Evolutionary conservation across 2,888 invertebrate genomes (phyloP), one percentile per base, ranked within the genome.

Genomic region (Synergus umbraculus): DNA sequence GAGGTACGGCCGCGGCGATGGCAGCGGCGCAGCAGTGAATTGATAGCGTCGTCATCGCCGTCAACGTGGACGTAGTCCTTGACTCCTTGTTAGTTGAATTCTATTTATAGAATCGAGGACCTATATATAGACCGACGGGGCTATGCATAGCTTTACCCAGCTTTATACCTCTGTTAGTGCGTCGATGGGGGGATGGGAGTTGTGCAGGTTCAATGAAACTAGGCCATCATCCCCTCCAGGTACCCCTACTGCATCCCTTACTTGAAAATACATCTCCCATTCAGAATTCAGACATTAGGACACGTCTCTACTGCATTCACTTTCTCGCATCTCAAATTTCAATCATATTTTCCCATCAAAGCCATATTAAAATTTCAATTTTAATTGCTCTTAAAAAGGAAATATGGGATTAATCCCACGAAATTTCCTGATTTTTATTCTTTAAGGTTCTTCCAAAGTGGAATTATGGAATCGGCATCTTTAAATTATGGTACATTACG

Each of bases 101-200:
- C 91, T 91, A 91, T 91, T 91, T 91, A 90, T 91, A 91, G 91
- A 91, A 90, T 86, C 85, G 88, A 87, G 89, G 88, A 89, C 85
- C 91, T 91, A 91, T 91, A 89, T 89, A 91, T 91, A 91, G 91
- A 85, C 80, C 86, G 88, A 85, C 86, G 86, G 88, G 87, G 90
- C 91, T 91, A 91, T 91, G 90, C 90, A 90, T 91, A 90, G 89
- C 29, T 29, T 29, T 2, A 29, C 2, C 88, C 86, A 86, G 85
- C 83, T 80, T 82, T 80, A 80, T 77, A 78, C 78, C 83, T 81
- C 69, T 77, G 64, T 54, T 54, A 64, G 58, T 65, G 60, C 60
- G 78, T 29, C 66, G 78, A 54, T 1, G 69, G 65, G 76, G 41
- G 65, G 49, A 78, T 44, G 76, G 76, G 44, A 86, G 80, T 65